These are phyloP conservation scores for Keiferia lycopersicella DNA, from an alignment of 2,888 invertebrate species.

Conservation along the genomic window DNA sequence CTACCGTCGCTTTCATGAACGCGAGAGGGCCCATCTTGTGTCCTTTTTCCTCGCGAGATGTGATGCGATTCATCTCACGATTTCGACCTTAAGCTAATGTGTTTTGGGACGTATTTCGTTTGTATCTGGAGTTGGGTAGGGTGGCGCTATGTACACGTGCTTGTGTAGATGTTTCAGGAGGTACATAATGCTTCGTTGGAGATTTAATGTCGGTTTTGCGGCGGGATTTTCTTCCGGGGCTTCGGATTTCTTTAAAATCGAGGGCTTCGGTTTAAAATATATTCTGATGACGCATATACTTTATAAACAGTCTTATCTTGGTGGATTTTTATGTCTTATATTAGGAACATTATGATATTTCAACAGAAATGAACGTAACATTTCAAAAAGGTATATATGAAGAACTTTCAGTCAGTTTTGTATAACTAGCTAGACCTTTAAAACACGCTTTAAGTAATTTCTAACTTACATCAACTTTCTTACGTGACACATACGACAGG, in stretches of 20 bases:
- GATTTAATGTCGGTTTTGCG: constrained; percentile 13
- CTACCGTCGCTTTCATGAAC: constrained; percentile 2
- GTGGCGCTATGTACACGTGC: constrained; percentile 12
- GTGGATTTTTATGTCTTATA: too few species aligned
- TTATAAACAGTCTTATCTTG: neutral
- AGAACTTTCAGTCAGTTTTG: too few species aligned
- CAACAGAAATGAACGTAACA: too few species aligned
- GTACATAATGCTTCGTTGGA: constrained; percentile 8
- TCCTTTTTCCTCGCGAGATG: constrained; percentile 66
- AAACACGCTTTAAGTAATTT: too few species aligned
- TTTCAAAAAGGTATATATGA: too few species aligned
- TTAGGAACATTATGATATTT: too few species aligned
- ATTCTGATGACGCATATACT: neutral
- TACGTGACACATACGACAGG: too few species aligned
- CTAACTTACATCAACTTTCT: too few species aligned
- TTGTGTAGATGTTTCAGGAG: constrained; percentile 15
- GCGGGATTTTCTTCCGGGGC: constrained; percentile 7
- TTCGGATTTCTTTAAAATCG: constrained; percentile 3
- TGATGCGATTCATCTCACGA: constrained; percentile 22
- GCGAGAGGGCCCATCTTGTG: constrained; percentile 52
- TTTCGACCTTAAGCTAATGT: constrained; percentile 19
- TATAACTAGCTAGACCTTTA: too few species aligned
- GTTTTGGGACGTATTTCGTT: constrained; percentile 20
- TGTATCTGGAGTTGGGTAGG: constrained; percentile 3
- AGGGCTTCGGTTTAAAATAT: neutral